These are phyloP conservation scores for Oreochromis mossambicus DNA, from an alignment of 2,797 vertebrate genomes.

Conservation along the genomic window DNA sequence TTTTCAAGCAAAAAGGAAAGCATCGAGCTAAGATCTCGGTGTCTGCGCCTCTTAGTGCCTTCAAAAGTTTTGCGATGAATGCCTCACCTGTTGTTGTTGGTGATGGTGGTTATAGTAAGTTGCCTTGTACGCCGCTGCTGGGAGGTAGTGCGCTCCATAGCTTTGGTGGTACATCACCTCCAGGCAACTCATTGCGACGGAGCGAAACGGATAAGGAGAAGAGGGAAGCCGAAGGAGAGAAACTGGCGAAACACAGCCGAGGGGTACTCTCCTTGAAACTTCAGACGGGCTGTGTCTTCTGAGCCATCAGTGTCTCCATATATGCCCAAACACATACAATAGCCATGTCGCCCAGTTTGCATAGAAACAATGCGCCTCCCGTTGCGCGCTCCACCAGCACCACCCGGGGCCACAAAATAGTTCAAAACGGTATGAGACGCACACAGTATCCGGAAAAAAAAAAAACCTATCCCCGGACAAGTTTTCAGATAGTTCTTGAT, in stretches of 20 bases:
- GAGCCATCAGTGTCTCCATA: constrained; percentile 68
- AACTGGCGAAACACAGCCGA: constrained; percentile 18
- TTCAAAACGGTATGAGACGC: constrained; percentile 43
- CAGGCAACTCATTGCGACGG: constrained; percentile 91
- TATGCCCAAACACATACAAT: constrained; percentile 78
- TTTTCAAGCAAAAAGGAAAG: background rate
- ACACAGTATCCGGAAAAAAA: constrained; percentile 28
- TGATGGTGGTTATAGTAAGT: constrained; percentile 78
- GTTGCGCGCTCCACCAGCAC: constrained; percentile 65
- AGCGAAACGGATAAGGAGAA: constrained; percentile 35
- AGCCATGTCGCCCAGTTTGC: constrained; percentile 75
- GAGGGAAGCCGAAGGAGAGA: constrained; percentile 15
- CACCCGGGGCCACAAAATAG: constrained; percentile 64
- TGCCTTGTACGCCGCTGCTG: constrained; percentile 80
- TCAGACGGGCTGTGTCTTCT: constrained; percentile 63
- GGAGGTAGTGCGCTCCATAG: constrained; percentile 87
- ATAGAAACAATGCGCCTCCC: constrained; percentile 78
- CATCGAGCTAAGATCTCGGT: background rate
- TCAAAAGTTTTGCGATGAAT: background rate
- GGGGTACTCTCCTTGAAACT: constrained; percentile 44
- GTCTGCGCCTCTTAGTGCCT: background rate
- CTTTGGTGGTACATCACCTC: constrained; percentile 94
- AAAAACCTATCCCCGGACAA: constrained; percentile 18
- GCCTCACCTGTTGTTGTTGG: constrained; percentile 85
- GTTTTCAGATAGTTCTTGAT: constrained; percentile 65